Conservation (phyloP, 2,888 invertebrate species). For the Stenolophus ochropezus region DNA sequence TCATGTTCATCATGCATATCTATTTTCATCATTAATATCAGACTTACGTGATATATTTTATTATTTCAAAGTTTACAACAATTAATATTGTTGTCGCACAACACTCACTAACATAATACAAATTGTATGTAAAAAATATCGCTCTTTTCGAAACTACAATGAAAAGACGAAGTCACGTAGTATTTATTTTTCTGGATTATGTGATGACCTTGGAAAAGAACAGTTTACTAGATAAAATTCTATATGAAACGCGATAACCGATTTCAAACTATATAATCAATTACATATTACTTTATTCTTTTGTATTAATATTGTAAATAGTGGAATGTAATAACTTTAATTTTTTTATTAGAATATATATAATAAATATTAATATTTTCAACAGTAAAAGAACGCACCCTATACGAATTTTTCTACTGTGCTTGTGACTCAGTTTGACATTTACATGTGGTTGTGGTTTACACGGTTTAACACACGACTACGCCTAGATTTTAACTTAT, state of each 20-base stretch:
- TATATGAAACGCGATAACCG: background rate
- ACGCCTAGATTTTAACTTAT: background rate
- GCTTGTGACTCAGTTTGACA: background rate
- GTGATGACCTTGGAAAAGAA: conserved; percentile 7
- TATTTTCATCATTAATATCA: too few relatives aligned
- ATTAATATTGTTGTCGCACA: too few relatives aligned
- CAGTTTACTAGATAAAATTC: background rate
- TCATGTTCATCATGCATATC: too few relatives aligned
- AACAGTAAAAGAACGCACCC: background rate
- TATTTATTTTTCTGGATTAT: conserved; percentile 2
- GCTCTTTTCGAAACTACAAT: background rate
- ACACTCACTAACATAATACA: background rate
- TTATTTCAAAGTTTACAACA: too few relatives aligned
- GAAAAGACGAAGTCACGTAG: background rate
- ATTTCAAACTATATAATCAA: background rate
- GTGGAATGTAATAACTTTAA: background rate
- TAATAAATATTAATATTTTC: too few relatives aligned
- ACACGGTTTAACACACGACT: background rate
- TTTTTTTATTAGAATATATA: too few relatives aligned
- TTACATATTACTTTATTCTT: background rate
- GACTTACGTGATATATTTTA: too few relatives aligned
- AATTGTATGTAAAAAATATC: background rate
- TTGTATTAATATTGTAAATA: background rate
- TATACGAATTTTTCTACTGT: background rate
- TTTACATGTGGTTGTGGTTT: background rate